Evolutionary conservation across 2,797 vertebrate genomes (phyloP).

Genomic region (Parauchenoglanis ngamensis): DNA sequence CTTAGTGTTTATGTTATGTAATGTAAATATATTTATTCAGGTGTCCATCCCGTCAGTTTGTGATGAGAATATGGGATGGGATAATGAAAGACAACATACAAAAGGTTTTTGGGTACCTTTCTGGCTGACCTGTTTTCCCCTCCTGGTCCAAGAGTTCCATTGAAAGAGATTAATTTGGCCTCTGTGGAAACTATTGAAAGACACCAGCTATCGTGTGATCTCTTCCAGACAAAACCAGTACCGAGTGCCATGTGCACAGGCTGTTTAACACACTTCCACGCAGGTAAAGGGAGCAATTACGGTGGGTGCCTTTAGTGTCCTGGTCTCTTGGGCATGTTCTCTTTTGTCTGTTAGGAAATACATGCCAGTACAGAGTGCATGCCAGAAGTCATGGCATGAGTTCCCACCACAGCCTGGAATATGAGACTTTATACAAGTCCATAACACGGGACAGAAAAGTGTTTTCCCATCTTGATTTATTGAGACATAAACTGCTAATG

Average conservation of each 20-base stretch:
- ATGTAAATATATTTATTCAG: not conserved
- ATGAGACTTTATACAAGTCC: slow-evolving; percentile 5
- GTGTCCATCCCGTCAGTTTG: not conserved
- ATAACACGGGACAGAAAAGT: not conserved
- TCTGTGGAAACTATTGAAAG: slow-evolving; percentile 38
- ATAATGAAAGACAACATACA: slow-evolving; percentile 31
- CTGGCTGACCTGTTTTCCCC: slow-evolving; percentile 71
- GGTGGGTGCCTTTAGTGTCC: slow-evolving; percentile 14
- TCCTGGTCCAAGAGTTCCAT: slow-evolving; percentile 58
- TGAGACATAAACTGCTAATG: not conserved
- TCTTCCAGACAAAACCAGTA: slow-evolving; percentile 35
- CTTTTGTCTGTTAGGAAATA: slow-evolving; percentile 18
- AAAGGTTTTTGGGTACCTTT: slow-evolving; percentile 54
- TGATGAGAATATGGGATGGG: not conserved
- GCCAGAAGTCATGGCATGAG: not conserved
- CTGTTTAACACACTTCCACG: slow-evolving; percentile 32
- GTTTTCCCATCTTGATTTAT: slow-evolving; percentile 27
- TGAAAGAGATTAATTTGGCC: slow-evolving; percentile 49
- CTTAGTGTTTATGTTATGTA: not conserved
- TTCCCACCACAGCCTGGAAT: slow-evolving; percentile 32
- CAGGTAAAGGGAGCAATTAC: slow-evolving; percentile 27
- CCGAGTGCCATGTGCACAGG: slow-evolving; percentile 23
- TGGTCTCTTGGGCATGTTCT: slow-evolving; percentile 1
- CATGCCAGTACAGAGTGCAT: slow-evolving; percentile 8
- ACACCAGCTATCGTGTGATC: slow-evolving; percentile 43